Evolutionary conservation across 1,140 invertebrate genomes (phyloP).

Genomic region (Lepidurus arcticus): DNA sequence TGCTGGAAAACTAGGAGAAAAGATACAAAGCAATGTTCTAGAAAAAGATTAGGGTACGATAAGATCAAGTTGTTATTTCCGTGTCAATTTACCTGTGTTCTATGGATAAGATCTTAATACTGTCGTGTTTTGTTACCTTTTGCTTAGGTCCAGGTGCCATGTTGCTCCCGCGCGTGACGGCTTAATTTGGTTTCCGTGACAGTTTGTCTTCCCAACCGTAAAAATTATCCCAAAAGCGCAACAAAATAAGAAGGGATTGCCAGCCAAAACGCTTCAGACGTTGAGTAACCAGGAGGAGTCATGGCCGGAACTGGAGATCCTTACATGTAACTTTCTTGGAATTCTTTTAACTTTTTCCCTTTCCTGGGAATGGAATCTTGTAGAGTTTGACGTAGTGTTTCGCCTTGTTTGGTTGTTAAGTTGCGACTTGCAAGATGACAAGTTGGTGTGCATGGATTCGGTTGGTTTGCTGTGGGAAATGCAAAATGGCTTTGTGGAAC

Average conservation of each 20-base stretch:
- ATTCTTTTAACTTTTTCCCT: neutral
- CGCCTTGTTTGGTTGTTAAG: neutral
- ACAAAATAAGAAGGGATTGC: neutral
- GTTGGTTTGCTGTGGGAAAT: neutral
- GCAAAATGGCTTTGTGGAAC: neutral
- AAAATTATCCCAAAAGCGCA: neutral
- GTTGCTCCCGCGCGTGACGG: neutral
- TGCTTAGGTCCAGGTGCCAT: constrained; percentile 12
- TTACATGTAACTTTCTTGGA: neutral
- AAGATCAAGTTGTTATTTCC: neutral
- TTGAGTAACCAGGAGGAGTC: neutral
- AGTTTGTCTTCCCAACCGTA: neutral
- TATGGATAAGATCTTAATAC: neutral
- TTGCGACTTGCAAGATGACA: neutral
- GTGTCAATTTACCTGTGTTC: neutral
- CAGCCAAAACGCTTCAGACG: neutral
- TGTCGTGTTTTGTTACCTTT: neutral
- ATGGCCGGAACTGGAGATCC: constrained; percentile 12
- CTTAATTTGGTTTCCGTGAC: constrained; percentile 14
- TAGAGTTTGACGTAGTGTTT: neutral
- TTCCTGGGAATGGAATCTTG: neutral
- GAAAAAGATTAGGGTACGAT: neutral
- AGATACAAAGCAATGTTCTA: too few relatives aligned
- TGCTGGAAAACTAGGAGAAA: too few relatives aligned
- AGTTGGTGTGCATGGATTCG: neutral